These are phyloP conservation scores for Acrocephalus arundinaceus DNA, from an alignment of 2,113 vertebrate species.

Conservation along the genomic window DNA sequence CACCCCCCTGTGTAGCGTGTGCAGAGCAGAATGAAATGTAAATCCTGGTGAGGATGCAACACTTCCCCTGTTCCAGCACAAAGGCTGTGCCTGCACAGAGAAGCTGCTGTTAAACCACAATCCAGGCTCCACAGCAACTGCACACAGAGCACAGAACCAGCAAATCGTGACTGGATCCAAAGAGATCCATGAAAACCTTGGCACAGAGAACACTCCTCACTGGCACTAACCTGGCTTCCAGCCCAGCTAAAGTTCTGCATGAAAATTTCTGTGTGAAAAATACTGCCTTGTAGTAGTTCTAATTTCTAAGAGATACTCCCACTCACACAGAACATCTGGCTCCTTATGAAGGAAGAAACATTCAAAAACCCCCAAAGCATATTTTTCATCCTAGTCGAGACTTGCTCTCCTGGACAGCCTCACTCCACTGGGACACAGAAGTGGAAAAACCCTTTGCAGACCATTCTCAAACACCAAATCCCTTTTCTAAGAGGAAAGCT, in stretches of 20 bases:
- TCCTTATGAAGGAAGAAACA: background rate
- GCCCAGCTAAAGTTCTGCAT: background rate
- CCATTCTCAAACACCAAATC: background rate
- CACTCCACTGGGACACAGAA: background rate
- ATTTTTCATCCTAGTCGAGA: background rate
- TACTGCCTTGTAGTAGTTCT: background rate
- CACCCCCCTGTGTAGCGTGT: background rate
- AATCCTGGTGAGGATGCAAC: background rate
- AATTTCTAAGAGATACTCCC: background rate
- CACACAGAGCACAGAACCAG: background rate
- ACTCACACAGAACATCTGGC: background rate
- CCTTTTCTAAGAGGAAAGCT: background rate
- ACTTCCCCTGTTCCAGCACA: background rate
- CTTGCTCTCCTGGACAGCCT: background rate
- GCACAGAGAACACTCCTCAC: background rate
- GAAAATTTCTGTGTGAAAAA: background rate
- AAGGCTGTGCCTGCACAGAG: background rate
- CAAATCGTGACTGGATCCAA: background rate
- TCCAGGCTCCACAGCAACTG: background rate
- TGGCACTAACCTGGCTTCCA: background rate
- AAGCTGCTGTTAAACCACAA: background rate
- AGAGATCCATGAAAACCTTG: background rate
- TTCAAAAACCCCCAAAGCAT: background rate
- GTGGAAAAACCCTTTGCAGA: background rate
- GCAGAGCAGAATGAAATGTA: background rate